Conservation (phyloP, 2,888 invertebrate species). For the Pantelozetes paolii region DNA sequence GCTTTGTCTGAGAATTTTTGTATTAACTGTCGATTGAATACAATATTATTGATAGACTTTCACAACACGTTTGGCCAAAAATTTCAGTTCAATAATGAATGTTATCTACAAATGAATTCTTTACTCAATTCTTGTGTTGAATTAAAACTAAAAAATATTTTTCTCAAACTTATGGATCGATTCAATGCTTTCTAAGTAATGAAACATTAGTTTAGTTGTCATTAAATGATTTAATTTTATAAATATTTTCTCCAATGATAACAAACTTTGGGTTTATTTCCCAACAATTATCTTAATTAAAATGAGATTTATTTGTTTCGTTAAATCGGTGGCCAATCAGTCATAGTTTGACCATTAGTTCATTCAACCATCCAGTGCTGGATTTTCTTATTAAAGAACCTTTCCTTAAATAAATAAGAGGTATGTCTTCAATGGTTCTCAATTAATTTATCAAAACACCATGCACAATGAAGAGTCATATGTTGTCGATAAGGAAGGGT, state of each 20-base stretch:
- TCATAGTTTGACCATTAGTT: not conserved
- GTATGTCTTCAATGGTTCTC: not conserved
- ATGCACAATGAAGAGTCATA: too few relatives aligned
- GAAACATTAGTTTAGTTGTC: not conserved
- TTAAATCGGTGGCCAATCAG: not conserved
- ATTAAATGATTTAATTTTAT: not conserved
- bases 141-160: not conserved
- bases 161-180: not conserved
- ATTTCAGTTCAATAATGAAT: not conserved
- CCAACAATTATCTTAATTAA: slow-evolving; percentile 17
- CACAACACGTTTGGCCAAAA: slow-evolving; percentile 4
- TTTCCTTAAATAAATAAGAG: not conserved
- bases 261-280: not conserved
- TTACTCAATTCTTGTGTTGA: not conserved
- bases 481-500: too few relatives aligned
- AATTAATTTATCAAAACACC: too few relatives aligned
- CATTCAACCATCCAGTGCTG: not conserved
- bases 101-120: not conserved
- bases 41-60: not conserved
- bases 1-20: not conserved
- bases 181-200: slow-evolving; percentile 4
- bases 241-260: not conserved
- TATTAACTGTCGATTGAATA: not conserved
- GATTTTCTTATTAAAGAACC: not conserved
- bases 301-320: not conserved